Evolutionary conservation across 1,140 invertebrate species (phyloP).

Genomic region (Babylonia areolata): DNA sequence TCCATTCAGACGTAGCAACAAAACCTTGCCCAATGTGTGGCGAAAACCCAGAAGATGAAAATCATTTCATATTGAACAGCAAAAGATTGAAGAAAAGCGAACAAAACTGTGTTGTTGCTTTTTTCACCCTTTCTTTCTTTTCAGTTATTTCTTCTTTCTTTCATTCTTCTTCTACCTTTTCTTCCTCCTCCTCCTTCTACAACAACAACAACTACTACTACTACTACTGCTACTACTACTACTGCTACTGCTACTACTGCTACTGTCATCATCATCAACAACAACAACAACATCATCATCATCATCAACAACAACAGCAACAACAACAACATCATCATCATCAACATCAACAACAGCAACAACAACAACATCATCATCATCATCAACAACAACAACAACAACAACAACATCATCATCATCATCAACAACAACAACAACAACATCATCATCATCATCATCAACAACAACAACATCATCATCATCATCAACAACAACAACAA

Average conservation of each 20-base stretch:
- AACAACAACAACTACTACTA: constrained; percentile 39
- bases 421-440: constrained; percentile 25
- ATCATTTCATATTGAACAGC: too few species aligned
- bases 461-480: constrained; percentile 28
- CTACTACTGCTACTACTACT: constrained; percentile 44
- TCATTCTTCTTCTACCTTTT: too few species aligned
- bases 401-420: constrained; percentile 31
- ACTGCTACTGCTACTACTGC: constrained; percentile 40
- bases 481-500: constrained; percentile 35
- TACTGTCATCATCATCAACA: constrained; percentile 15
- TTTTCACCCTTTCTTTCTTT: constrained; percentile 1
- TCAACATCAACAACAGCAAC: constrained; percentile 14
- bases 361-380: constrained; percentile 19
- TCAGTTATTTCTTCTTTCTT: too few species aligned
- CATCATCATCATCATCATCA: constrained; percentile 20
- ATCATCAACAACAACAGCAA: constrained; percentile 34
- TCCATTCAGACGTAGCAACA: too few species aligned
- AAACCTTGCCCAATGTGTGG: too few species aligned
- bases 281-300: constrained; percentile 39
- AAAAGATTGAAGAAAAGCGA: too few species aligned
- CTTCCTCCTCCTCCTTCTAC: too few species aligned
- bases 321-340: constrained; percentile 20
- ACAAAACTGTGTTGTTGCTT: too few species aligned
- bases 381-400: constrained; percentile 23
- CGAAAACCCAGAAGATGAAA: too few species aligned